A percentile compares a stretch with the other conserved stretches of the same genome.
phyloP scores from a whole-genome alignment of 2,888 invertebrate species.

The Tridacna crocea region DNA sequence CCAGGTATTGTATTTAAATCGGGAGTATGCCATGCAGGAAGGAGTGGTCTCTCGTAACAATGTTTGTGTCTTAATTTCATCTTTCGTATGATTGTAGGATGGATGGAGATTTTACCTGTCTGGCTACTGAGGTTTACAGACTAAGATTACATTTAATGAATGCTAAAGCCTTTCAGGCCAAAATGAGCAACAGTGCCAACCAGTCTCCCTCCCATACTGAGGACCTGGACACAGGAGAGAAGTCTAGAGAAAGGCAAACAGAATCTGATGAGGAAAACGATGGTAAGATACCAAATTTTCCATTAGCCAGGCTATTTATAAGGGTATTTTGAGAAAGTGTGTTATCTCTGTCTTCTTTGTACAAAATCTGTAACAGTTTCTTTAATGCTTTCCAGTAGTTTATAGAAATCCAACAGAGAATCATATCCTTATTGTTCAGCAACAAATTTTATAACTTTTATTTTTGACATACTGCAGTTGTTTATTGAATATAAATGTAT shows the following conservation, averaged over 20 bases:
- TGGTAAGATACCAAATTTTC: conserved; percentile 33
- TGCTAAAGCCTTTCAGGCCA: conserved; percentile 55
- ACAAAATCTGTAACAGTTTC: no score
- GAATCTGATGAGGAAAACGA: conserved; percentile 48
- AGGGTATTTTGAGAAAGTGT: not conserved
- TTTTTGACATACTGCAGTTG: no score
- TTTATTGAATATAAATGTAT: no score
- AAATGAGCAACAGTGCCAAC: conserved; percentile 27
- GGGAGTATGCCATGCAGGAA: no score
- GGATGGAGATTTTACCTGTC: conserved; percentile 40
- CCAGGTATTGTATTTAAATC: no score
- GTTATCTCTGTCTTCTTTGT: no score
- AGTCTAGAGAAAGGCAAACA: conserved; percentile 29
- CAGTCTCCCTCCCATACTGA: conserved; percentile 51
- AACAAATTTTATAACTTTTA: no score
- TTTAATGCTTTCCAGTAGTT: no score
- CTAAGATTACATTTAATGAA: conserved; percentile 72
- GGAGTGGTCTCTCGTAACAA: no score
- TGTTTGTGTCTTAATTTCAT: not conserved
- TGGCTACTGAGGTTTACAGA: conserved; percentile 77
- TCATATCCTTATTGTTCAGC: no score
- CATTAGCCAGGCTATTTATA: not conserved
- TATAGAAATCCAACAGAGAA: no score
- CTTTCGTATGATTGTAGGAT: conserved; percentile 25
- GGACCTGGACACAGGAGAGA: conserved; percentile 52